Evolutionary conservation across 2,888 invertebrate species (phyloP).

Genomic region (Bimastos eiseni): DNA sequence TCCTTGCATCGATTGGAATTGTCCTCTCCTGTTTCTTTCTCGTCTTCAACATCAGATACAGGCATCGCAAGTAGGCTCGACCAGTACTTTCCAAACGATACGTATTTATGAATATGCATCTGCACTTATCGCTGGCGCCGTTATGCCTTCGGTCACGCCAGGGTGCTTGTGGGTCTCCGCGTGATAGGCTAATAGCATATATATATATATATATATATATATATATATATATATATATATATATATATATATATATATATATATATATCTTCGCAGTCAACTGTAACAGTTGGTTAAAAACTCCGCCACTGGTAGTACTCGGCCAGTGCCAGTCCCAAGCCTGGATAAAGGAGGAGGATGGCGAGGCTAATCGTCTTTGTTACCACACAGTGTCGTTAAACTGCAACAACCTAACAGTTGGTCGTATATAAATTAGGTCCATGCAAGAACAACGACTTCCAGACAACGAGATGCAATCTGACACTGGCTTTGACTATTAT

Average conservation of each 20-base stretch:
- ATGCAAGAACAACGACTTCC: neutral
- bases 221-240: too few species aligned
- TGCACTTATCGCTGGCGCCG: neutral
- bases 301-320: too few species aligned
- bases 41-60: constrained; percentile 53
- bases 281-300: too few species aligned
- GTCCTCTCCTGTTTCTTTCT: constrained; percentile 52
- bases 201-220: too few species aligned
- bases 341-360: too few species aligned
- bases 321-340: too few species aligned
- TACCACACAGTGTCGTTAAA: too few species aligned
- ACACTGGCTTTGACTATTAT: neutral
- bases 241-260: too few species aligned
- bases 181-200: too few species aligned
- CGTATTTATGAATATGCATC: neutral
- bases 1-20: constrained; percentile 51
- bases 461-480: neutral
- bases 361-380: too few species aligned
- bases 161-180: too few species aligned
- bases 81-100: neutral
- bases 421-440: neutral
- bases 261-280: too few species aligned
- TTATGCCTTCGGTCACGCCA: neutral
- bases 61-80: constrained; percentile 51
- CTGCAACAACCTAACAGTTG: neutral